Evolutionary conservation across 1,140 invertebrate genomes (phyloP).

Genomic region (Trichonephila clavata): DNA sequence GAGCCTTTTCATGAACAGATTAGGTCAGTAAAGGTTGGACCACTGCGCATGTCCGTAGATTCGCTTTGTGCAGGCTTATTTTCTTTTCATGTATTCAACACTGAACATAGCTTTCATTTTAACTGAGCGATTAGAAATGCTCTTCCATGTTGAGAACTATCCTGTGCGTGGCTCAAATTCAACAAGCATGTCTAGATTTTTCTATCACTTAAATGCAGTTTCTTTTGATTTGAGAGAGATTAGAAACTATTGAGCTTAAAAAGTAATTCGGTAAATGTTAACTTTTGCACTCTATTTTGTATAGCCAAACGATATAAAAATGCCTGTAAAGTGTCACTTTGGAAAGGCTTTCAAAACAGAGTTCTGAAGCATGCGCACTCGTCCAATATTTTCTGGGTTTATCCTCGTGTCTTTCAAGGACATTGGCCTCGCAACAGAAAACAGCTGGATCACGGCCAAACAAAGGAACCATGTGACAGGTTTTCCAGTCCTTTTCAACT

Average conservation of each 20-base stretch:
- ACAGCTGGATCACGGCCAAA: slow-evolving; percentile 75
- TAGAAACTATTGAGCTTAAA: too few species aligned
- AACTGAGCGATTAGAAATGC: too few species aligned
- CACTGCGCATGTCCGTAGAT: neutral
- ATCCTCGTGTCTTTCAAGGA: slow-evolving; percentile 55
- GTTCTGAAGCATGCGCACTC: neutral
- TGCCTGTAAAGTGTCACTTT: neutral
- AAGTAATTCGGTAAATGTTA: too few species aligned
- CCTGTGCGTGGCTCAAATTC: too few species aligned
- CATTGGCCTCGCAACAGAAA: slow-evolving; percentile 71
- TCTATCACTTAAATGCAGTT: too few species aligned
- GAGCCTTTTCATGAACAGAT: neutral
- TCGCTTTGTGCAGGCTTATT: neutral
- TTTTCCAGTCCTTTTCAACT: slow-evolving; percentile 43
- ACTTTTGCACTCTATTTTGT: too few species aligned
- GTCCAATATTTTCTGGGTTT: neutral
- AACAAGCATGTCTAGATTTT: too few species aligned
- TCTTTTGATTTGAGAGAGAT: too few species aligned
- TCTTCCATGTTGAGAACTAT: too few species aligned
- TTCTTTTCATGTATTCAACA: neutral
- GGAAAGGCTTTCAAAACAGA: neutral
- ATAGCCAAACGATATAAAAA: neutral
- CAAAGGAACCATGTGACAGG: slow-evolving; percentile 73
- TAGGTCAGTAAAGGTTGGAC: neutral
- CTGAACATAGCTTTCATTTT: too few species aligned